Evolutionary conservation across 2,797 vertebrate species (phyloP).

Genomic region (Hephaestus fuliginosus): DNA sequence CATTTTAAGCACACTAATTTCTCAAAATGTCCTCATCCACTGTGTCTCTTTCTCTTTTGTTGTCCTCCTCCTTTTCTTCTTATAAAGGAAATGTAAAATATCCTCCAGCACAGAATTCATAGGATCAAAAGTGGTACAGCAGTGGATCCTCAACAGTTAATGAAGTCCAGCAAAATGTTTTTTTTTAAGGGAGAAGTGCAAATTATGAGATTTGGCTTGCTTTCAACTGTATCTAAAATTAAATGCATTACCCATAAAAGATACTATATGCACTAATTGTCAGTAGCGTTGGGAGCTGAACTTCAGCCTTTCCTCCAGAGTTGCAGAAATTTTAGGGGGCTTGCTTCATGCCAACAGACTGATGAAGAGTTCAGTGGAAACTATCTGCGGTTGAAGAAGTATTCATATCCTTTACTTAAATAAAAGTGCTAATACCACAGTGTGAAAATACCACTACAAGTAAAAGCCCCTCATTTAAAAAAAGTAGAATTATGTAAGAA

Average conservation of each 20-base stretch:
- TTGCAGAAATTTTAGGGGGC: slow-evolving; percentile 11
- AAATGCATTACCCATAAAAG: not conserved
- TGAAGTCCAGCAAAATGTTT: not conserved
- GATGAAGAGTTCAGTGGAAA: slow-evolving; percentile 7
- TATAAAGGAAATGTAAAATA: not conserved
- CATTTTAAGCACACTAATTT: slow-evolving; percentile 48
- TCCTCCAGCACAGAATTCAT: not conserved
- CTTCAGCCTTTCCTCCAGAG: not conserved
- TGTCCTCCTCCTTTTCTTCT: not conserved
- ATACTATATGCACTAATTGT: not conserved
- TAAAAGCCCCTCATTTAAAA: too few species aligned
- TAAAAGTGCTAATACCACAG: too few species aligned
- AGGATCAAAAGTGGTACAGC: not conserved
- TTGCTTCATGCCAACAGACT: not conserved
- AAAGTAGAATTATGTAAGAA: too few species aligned
- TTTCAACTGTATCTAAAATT: slow-evolving; percentile 18
- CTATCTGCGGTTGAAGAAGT: not conserved
- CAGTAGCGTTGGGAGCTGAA: slow-evolving; percentile 8
- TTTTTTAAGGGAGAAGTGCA: not conserved
- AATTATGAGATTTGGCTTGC: not conserved
- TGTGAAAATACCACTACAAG: too few species aligned
- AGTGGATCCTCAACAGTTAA: not conserved
- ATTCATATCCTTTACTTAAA: too few species aligned
- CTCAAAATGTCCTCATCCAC: slow-evolving; percentile 27
- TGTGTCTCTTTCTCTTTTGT: not conserved